Percentiles rank a stretch among this genome's conserved stretches.
Evolutionary conservation across 2,888 invertebrate genomes (phyloP).

Genomic region (Agrochola circellaris): DNA sequence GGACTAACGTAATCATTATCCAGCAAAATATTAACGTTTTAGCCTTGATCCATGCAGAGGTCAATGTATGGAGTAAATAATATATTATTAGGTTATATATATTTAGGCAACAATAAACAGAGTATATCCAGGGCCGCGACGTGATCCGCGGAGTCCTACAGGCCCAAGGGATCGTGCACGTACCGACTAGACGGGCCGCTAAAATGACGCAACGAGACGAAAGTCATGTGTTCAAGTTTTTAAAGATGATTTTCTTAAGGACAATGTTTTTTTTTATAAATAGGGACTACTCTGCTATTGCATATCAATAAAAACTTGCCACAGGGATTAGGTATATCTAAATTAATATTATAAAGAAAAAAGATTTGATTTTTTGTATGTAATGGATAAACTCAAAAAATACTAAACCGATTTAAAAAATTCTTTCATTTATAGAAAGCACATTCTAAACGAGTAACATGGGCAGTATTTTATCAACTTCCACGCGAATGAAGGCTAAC

Average conservation of each 20-base stretch:
- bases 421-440: no score
- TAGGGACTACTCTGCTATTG: not conserved
- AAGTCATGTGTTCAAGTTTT: not conserved
- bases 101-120: slow-evolving; percentile 65
- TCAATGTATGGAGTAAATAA: slow-evolving; percentile 50
- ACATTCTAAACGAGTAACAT: no score
- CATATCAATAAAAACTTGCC: not conserved
- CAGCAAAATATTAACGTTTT: slow-evolving; percentile 11
- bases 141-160: slow-evolving; percentile 67
- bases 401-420: no score
- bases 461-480: no score
- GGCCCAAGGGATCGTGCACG: slow-evolving; percentile 68
- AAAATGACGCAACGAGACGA: slow-evolving; percentile 46
- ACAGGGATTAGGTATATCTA: no score
- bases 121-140: slow-evolving; percentile 66
- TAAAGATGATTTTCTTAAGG: not conserved
- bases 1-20: no score
- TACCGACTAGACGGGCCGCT: slow-evolving; percentile 52
- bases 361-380: no score
- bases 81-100: slow-evolving; percentile 45
- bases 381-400: no score
- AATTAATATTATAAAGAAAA: no score
- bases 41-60: slow-evolving; percentile 42
- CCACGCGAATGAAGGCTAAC: not conserved
- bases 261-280: not conserved